Evolutionary conservation across 2,797 vertebrate genomes (phyloP), one percentile per base, ranked within the genome.

Genomic region (Microchirus variegatus): DNA sequence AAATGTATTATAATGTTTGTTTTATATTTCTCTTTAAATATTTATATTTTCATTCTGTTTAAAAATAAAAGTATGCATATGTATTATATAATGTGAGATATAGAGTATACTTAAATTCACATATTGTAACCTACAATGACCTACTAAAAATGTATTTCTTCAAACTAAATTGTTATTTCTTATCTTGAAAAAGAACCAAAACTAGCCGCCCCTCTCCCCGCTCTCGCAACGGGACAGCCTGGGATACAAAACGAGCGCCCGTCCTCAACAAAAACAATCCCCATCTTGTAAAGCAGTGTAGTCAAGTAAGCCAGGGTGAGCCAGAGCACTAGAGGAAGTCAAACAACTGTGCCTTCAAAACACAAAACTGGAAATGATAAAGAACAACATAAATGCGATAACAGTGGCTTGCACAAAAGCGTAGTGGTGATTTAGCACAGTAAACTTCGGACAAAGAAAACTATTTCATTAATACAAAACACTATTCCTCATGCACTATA

Each of bases 201-300:
- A n/a, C 1, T 18, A 6, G 15, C 82, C 77, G 76, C 79, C 81
- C 75, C 10, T 36, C 45, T 56, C n/a, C 41, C 45, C 53, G 16
- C 38, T n/a, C 37, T 0, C 6, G 41, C 10, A 45, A 1, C 42
- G 65, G 74, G 36, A 59, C 50, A 63, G 44, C 19, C 60, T 3
- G 22, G 35, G 36, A 44, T 4, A 0, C 0, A 81, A 86, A 90
- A 76, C 77, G 53, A 85, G 51, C 78, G 50, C 4, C 49, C 71
- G 43, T 57, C 67, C 49, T 35, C 55, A 77, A 87, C 84, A 86
- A 89, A 86, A 90, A 91, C 85, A 89, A 91, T 86, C 80, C 79
- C 35, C 10, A 49, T 43, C 73, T 78, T 69, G 37, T 64, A 41
- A 70, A 81, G 64, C 63, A 26, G 31, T 19, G 59, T 46, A 5